Evolutionary conservation across 2,797 vertebrate species (phyloP).

Genomic region (Allobates femoralis): DNA sequence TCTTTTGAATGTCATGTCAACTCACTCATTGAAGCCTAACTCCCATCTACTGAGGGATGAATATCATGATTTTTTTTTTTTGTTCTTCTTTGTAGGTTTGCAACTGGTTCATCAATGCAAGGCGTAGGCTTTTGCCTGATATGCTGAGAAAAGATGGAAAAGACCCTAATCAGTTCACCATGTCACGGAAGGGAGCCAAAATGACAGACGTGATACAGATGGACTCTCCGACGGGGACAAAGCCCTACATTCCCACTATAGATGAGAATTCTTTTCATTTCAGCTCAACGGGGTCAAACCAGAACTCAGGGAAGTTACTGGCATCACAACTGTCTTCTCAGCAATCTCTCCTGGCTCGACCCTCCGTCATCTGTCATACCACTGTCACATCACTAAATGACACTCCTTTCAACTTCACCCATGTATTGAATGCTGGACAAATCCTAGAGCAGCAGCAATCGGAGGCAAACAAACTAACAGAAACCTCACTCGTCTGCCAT

Average conservation of each 20-base stretch:
- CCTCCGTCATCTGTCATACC: constrained; percentile 84
- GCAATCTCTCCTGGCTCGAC: constrained; percentile 79
- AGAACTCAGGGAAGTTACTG: constrained; percentile 74
- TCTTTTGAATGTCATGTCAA: neutral
- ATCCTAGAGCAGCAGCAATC: constrained; percentile 72
- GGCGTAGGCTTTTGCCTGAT: constrained; percentile 94
- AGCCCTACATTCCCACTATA: constrained; percentile 83
- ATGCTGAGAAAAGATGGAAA: constrained; percentile 98
- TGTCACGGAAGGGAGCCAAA: constrained; percentile 93
- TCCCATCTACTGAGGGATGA: neutral
- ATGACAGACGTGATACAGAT: constrained; percentile 81
- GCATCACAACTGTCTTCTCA: constrained; percentile 79
- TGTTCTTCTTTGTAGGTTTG: constrained; percentile 89
- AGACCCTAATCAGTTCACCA: constrained; percentile 98
- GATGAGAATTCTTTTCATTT: constrained; percentile 84
- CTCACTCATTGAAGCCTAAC: neutral
- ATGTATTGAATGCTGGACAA: constrained; percentile 71
- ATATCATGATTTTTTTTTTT: constrained; percentile 35
- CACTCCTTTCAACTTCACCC: constrained; percentile 77
- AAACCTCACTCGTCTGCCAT: constrained; percentile 73
- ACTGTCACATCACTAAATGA: constrained; percentile 82
- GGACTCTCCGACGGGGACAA: constrained; percentile 87
- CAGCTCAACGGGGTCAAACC: constrained; percentile 74
- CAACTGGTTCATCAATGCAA: constrained; percentile 99
- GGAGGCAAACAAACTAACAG: constrained; percentile 72